These are phyloP conservation scores for Lithophane semibrunnea DNA, from an alignment of 2,888 invertebrate species.

Conservation along the genomic window DNA sequence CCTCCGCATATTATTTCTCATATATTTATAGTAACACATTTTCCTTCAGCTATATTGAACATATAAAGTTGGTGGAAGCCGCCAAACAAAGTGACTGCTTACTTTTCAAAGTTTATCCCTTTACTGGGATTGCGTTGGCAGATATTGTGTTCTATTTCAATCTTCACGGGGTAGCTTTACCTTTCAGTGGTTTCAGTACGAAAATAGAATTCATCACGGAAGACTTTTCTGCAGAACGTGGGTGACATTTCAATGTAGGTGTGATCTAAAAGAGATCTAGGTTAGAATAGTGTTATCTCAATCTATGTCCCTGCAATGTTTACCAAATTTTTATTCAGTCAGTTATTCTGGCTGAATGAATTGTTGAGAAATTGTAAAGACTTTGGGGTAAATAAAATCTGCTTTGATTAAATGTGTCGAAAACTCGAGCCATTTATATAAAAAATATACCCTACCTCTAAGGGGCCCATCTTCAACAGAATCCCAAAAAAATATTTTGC, in stretches of 20 bases:
- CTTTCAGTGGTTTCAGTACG: conserved; percentile 25
- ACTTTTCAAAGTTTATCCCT: conserved; percentile 60
- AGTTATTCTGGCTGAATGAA: background rate
- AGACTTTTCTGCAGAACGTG: conserved; percentile 20
- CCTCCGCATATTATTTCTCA: conserved; percentile 40
- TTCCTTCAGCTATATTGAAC: conserved; percentile 61
- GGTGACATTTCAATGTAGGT: conserved; percentile 21
- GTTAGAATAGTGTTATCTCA: background rate
- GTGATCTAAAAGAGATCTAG: background rate
- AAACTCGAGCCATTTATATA: background rate
- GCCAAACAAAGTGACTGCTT: conserved; percentile 48
- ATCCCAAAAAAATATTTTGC: conserved; percentile 9
- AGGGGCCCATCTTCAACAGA: background rate
- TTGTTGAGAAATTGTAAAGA: background rate
- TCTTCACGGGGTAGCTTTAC: conserved; percentile 31
- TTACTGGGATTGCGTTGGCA: conserved; percentile 34
- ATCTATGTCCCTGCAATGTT: background rate
- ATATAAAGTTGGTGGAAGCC: conserved; percentile 55
- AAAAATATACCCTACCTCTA: background rate
- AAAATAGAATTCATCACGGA: conserved; percentile 31
- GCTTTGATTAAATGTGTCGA: background rate
- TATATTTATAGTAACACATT: conserved; percentile 47
- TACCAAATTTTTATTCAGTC: background rate
- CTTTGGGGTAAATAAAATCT: background rate
- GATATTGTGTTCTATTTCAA: conserved; percentile 58